phyloP scores from a whole-genome alignment of 2,888 invertebrate species.

The Pharmacophagus antenor region DNA sequence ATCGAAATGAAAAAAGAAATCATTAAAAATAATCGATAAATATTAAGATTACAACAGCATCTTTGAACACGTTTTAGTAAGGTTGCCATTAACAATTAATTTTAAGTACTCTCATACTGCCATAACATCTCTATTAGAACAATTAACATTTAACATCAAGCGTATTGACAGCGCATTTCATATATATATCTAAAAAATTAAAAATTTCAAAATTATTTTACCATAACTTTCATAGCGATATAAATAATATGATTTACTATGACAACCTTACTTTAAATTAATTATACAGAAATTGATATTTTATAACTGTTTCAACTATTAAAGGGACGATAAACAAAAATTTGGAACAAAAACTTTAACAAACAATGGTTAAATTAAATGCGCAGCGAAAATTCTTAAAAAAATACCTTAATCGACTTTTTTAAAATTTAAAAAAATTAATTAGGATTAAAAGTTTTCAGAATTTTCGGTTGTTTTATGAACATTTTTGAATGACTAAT shows the following conservation, averaged over 20 bases:
- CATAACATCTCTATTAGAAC: slow-evolving; percentile 1
- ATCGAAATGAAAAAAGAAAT: slow-evolving; percentile 1
- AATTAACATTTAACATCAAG: slow-evolving; percentile 8
- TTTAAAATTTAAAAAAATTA: slow-evolving; percentile 2
- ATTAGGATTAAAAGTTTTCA: not conserved
- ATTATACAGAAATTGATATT: slow-evolving; percentile 6
- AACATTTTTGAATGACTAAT: slow-evolving; percentile 67
- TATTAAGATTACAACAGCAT: slow-evolving; percentile 41
- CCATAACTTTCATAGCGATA: slow-evolving; percentile 2
- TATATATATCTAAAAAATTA: not conserved
- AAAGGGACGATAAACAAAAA: slow-evolving; percentile 10
- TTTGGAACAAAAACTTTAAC: slow-evolving; percentile 31
- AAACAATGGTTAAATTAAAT: slow-evolving; percentile 20
- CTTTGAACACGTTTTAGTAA: slow-evolving; percentile 61
- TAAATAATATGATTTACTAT: slow-evolving; percentile 33
- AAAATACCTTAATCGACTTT: not conserved
- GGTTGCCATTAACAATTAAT: slow-evolving; percentile 63
- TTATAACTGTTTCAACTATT: not conserved
- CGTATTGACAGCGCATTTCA: slow-evolving; percentile 11
- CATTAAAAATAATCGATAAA: not conserved
- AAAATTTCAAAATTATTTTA: not conserved
- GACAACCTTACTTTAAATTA: slow-evolving; percentile 68
- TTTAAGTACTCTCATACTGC: slow-evolving; percentile 7
- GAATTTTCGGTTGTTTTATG: slow-evolving; percentile 60
- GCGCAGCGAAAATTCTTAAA: slow-evolving; percentile 51